phyloP scores from a whole-genome alignment of 2,113 vertebrate species.

The Pygoscelis adeliae region DNA sequence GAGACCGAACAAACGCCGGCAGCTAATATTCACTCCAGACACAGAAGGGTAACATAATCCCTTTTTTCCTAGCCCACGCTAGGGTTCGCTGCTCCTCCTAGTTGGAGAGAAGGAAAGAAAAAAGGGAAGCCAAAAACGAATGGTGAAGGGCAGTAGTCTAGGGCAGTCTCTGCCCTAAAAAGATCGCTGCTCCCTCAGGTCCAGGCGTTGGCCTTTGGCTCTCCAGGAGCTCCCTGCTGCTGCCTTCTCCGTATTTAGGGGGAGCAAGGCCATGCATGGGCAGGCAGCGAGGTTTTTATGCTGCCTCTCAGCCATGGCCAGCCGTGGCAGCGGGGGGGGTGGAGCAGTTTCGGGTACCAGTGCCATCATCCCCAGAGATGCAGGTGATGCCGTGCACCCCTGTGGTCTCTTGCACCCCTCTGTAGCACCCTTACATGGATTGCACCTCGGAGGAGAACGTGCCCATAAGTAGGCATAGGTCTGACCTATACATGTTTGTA shows the following conservation, averaged over 20 bases:
- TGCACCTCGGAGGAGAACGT: not conserved
- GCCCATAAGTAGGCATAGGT: accelerated
- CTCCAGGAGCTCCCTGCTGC: not conserved
- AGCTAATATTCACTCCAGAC: accelerated
- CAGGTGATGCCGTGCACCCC: not conserved
- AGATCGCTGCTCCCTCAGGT: not conserved
- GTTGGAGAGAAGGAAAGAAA: not conserved
- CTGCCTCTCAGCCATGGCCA: not conserved
- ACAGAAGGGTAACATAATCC: accelerated
- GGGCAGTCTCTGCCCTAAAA: not conserved
- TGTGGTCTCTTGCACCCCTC: not conserved
- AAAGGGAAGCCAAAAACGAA: not conserved
- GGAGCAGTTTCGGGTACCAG: not conserved
- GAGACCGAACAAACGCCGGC: too few relatives aligned
- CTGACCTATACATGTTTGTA: not conserved
- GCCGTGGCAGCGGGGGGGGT: accelerated
- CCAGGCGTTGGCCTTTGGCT: not conserved
- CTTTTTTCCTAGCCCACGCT: not conserved
- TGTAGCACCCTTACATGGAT: not conserved
- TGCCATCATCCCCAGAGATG: not conserved
- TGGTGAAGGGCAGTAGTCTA: not conserved
- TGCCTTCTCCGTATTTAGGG: not conserved
- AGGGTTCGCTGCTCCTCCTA: not conserved
- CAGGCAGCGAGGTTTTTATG: not conserved
- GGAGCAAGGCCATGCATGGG: accelerated